Base-by-base conservation (phyloP, 2,888 invertebrate species). In the Therioaphis trifolii region DNA sequence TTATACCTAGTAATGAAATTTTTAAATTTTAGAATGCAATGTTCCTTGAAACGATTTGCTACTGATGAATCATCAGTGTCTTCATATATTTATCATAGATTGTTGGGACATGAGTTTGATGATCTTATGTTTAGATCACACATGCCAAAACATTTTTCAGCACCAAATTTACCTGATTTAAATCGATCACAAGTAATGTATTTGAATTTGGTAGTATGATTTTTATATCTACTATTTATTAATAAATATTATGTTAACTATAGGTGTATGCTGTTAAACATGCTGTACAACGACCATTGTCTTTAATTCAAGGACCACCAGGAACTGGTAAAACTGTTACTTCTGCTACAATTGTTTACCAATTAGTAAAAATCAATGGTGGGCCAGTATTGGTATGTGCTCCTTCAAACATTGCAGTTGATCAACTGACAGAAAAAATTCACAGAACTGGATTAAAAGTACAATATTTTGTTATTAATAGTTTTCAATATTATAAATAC, bases 261-360 rank as follows among this genome's bases (percentile, higher is more conserved):
- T 88, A 92, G 91, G 97, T 98, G 2, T 98, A 97, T 88, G 99
- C 99, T 0, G 98, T 99, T 0, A 98, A 99, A 88, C 98, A 99
- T 88, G 99, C 98, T 0, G 91, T 99, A 3, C 98, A 98, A 88
- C 92, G 98, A 9, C 99, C 99, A 0, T 90, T 99, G 27, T 97
- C 97, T 40, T 90, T 99, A 49, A 99, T 99, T 88, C 99, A 99
- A 91, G 99, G 97, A 0, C 96, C 96, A 0, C 98, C 98, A 0
- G 97, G 97, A 74, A 99, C 99, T 0, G 99, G 99, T 7, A 99
- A 99, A 90, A 99, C 99, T 0, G 99, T 99, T 0, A 99, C 99
- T 0, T 99, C 99, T 0, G 99, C 99, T 0, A 98, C 99, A 0
- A 97, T 99, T 86, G 99, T 99, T 3, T 99, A 98, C 89, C 99